phyloP scores from a whole-genome alignment of 1,140 invertebrate species.

The Wasmannia auropunctata region DNA sequence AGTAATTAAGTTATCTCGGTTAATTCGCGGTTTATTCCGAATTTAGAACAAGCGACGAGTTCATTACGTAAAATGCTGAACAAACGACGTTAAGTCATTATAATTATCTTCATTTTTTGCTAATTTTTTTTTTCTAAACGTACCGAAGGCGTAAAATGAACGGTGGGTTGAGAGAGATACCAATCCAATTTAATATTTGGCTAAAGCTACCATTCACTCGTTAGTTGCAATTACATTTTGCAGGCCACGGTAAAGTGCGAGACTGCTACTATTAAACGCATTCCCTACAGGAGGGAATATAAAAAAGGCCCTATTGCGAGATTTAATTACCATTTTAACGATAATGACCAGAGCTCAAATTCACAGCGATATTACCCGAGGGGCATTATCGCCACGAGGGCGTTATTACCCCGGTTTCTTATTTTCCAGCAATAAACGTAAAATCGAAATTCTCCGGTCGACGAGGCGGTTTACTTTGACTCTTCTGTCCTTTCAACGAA shows the following conservation, averaged over 20 bases:
- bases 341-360: conserved; percentile 23
- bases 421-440: conserved; percentile 42
- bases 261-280: neutral
- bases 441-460: conserved; percentile 37
- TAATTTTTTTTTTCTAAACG: neutral
- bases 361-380: neutral
- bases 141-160: neutral
- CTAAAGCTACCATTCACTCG: neutral
- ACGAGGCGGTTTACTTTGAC: neutral
- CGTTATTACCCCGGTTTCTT: conserved; percentile 17
- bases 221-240: conserved; percentile 15
- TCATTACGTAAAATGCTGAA: neutral
- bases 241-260: neutral
- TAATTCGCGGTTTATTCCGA: conserved; percentile 17
- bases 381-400: neutral
- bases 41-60: neutral
- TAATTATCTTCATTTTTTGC: neutral
- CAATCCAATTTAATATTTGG: neutral
- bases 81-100: neutral
- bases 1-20: conserved; percentile 26
- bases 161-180: neutral
- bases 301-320: conserved; percentile 21
- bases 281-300: conserved; percentile 1
- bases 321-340: conserved; percentile 50
- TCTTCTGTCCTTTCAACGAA: conserved; percentile 7